These are phyloP conservation scores for Empidonax alnorum DNA, from an alignment of 2,113 vertebrate genomes.

Conservation along the genomic window DNA sequence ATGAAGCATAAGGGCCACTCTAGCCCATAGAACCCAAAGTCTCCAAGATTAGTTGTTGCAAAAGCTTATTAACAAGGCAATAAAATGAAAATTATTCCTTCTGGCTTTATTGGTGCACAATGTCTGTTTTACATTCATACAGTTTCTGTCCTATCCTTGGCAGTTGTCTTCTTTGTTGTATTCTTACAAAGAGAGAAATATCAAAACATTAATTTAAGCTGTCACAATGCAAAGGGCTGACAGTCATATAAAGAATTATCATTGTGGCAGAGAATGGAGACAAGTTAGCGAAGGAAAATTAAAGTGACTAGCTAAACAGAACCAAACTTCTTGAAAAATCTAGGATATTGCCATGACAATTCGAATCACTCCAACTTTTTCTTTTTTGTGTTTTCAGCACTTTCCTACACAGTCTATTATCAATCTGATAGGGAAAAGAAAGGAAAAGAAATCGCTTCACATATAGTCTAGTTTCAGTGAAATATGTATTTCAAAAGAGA, in stretches of 20 bases:
- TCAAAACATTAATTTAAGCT: slow-evolving; percentile 79
- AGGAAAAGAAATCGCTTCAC: slow-evolving; percentile 44
- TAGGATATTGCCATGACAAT: slow-evolving; percentile 69
- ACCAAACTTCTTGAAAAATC: slow-evolving; percentile 66
- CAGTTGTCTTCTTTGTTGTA: slow-evolving; percentile 74
- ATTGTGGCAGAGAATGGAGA: slow-evolving; percentile 71
- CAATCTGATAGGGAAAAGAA: slow-evolving; percentile 44
- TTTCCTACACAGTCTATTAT: slow-evolving; percentile 62
- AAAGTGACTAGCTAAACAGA: slow-evolving; percentile 76
- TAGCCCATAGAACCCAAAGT: neutral
- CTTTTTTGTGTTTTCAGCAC: slow-evolving; percentile 52
- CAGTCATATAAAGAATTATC: slow-evolving; percentile 73
- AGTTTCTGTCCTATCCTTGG: slow-evolving; percentile 68
- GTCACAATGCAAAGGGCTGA: slow-evolving; percentile 76
- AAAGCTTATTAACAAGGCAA: slow-evolving; percentile 60
- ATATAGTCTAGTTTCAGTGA: slow-evolving; percentile 26
- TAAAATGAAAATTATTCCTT: slow-evolving; percentile 31
- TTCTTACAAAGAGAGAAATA: slow-evolving; percentile 72
- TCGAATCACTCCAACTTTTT: slow-evolving; percentile 40
- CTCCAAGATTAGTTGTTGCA: slow-evolving; percentile 4
- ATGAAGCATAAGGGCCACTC: neutral
- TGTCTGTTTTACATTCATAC: slow-evolving; percentile 64
- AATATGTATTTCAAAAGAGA: slow-evolving; percentile 44
- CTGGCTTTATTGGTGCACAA: slow-evolving; percentile 59
- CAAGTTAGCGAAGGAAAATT: slow-evolving; percentile 67